Evolutionary conservation across 2,888 invertebrate species (phyloP).

Genomic region (Cecidostiba fungosa): DNA sequence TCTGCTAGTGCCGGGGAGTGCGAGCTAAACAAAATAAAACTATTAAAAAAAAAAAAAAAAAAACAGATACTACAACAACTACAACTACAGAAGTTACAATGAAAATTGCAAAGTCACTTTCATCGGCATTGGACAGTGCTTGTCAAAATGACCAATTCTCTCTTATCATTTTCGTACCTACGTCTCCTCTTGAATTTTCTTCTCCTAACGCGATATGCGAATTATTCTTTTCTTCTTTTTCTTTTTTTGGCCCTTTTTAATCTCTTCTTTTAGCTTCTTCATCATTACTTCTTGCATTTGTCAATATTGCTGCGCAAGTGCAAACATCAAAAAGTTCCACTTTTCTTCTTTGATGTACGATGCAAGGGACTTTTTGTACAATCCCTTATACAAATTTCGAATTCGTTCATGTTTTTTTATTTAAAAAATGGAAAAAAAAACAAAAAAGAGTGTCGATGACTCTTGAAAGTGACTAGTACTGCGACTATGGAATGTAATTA

Average conservation of each 20-base stretch:
- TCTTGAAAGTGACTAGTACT: constrained; percentile 55
- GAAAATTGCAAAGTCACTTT: constrained; percentile 49
- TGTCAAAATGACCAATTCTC: constrained; percentile 36
- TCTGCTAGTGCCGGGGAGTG: constrained; percentile 63
- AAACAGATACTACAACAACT: constrained; percentile 22
- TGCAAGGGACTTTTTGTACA: constrained; percentile 19
- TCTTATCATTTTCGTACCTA: constrained; percentile 49
- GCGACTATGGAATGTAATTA: constrained; percentile 47
- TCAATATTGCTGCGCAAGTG: constrained; percentile 16
- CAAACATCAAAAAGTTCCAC: constrained; percentile 36
- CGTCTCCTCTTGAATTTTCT: constrained; percentile 25
- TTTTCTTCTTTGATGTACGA: constrained; percentile 44
- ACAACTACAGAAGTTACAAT: constrained; percentile 19
- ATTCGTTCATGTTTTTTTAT: constrained; percentile 44
- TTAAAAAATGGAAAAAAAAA: constrained; percentile 16
- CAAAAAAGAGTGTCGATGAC: constrained; percentile 48
- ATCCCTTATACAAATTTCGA: constrained; percentile 31
- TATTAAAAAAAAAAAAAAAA: constrained; percentile 37
- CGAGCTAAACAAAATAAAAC: constrained; percentile 55
- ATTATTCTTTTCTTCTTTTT: constrained; percentile 14
- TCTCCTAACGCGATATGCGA: constrained; percentile 16
- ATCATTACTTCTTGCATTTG: constrained; percentile 14
- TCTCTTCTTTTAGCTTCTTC: constrained; percentile 14
- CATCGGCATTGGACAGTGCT: constrained; percentile 5
- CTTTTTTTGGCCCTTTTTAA: constrained; percentile 24